Percentiles rank a stretch among this genome's conserved stretches.
Evolutionary conservation across 2,888 invertebrate species (phyloP).

Genomic region (Leptarthrus brevirostris): DNA sequence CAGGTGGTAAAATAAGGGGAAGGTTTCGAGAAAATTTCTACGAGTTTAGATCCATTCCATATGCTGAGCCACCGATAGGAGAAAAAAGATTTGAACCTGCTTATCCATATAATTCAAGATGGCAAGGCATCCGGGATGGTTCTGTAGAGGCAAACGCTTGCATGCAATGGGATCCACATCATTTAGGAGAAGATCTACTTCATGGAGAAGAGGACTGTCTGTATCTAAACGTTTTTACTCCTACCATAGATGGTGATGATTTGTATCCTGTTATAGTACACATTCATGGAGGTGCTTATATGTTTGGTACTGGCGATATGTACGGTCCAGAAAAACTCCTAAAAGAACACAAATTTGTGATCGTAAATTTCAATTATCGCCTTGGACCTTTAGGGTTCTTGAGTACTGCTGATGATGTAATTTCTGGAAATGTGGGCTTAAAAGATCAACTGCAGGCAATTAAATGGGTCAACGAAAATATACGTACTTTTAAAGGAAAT

Average conservation of each 20-base stretch:
- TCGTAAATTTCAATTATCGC: conserved; percentile 78
- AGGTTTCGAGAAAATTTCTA: conserved; percentile 65
- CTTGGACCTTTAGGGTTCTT: conserved; percentile 81
- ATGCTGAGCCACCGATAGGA: conserved; percentile 75
- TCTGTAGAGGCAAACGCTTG: conserved; percentile 71
- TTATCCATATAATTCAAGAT: conserved; percentile 56
- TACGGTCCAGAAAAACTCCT: conserved; percentile 73
- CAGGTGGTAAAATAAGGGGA: conserved; percentile 57
- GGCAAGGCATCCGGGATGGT: conserved; percentile 67
- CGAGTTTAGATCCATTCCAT: conserved; percentile 76
- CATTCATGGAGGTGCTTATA: conserved; percentile 78
- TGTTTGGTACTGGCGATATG: conserved; percentile 71
- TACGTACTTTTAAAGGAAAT: conserved; percentile 78
- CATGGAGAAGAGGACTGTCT: conserved; percentile 77
- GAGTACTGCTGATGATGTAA: conserved; percentile 76
- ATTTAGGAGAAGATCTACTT: conserved; percentile 57
- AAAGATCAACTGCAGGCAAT: conserved; percentile 80
- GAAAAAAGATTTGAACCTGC: conserved; percentile 71
- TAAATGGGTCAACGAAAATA: conserved; percentile 77
- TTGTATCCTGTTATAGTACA: conserved; percentile 73
- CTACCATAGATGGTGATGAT: conserved; percentile 64
- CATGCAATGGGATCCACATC: conserved; percentile 72
- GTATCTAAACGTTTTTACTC: conserved; percentile 74
- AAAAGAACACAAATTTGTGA: conserved; percentile 72
- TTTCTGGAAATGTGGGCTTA: conserved; percentile 79